phyloP scores from a whole-genome alignment of 2,113 vertebrate species.

The Limnothrissa miodon region DNA sequence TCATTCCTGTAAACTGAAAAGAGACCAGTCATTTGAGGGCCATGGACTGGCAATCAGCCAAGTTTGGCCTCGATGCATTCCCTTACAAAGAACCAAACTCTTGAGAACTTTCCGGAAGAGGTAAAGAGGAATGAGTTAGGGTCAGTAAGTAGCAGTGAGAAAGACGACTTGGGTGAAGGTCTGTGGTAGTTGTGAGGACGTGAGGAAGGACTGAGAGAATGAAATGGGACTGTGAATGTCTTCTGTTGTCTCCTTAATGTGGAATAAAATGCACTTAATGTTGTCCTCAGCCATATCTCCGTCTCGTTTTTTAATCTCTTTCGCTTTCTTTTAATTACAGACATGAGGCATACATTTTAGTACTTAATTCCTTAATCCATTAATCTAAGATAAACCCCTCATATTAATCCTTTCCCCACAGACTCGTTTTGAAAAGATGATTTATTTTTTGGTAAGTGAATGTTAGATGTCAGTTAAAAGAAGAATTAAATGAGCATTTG shows the following conservation, averaged over 20 bases:
- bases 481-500: not conserved
- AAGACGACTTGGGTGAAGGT: not conserved
- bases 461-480: not conserved
- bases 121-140: not conserved
- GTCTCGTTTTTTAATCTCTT: not conserved
- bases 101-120: not conserved
- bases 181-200: not conserved
- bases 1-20: constrained; percentile 13
- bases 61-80: not conserved
- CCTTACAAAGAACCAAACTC: constrained; percentile 14
- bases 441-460: not conserved
- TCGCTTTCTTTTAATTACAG: not conserved
- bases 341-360: not conserved
- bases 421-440: not conserved
- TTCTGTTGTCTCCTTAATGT: constrained; percentile 1
- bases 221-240: constrained; percentile 19
- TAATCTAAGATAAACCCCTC: not conserved
- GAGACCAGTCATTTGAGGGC: not conserved
- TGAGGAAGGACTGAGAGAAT: not conserved
- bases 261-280: constrained; percentile 19
- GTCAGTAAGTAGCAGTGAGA: not conserved
- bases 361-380: not conserved
- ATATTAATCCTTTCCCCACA: not conserved
- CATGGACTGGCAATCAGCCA: not conserved
- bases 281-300: not conserved